phyloP scores from a whole-genome alignment of 2,888 invertebrate genomes.

The Torymus aiolomorphi region DNA sequence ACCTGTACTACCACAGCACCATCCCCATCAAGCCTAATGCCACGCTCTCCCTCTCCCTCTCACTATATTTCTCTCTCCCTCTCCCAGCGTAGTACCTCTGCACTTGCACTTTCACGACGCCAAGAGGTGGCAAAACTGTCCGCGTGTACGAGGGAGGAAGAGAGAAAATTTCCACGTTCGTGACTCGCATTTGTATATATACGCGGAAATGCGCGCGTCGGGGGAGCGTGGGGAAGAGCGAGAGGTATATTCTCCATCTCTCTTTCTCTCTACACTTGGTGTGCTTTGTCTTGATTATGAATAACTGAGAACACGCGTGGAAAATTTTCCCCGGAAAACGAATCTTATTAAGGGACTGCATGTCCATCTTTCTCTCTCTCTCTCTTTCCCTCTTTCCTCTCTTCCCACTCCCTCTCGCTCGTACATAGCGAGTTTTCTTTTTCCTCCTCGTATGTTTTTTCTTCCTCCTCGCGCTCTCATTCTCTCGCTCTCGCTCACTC shows the following conservation, averaged over 20 bases:
- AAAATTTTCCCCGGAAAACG: slow-evolving; percentile 50
- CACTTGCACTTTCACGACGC: not conserved
- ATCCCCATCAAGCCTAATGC: too few species aligned
- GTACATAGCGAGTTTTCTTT: not conserved
- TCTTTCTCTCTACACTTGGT: too few species aligned
- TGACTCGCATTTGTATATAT: slow-evolving; percentile 37
- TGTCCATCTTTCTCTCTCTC: not conserved
- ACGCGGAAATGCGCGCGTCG: not conserved
- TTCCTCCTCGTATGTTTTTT: slow-evolving; percentile 1
- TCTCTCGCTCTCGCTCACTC: not conserved
- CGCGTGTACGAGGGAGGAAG: not conserved
- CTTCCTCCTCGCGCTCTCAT: not conserved
- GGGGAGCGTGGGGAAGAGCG: not conserved
- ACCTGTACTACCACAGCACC: not conserved
- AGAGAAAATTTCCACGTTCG: slow-evolving; percentile 41
- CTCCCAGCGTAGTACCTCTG: not conserved
- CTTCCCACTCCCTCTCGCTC: slow-evolving; percentile 11
- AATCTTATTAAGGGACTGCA: slow-evolving; percentile 47
- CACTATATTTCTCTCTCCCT: too few species aligned
- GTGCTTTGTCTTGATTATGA: slow-evolving; percentile 53
- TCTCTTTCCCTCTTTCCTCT: not conserved
- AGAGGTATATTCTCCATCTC: slow-evolving; percentile 8
- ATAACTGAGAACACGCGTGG: slow-evolving; percentile 52
- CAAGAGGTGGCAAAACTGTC: not conserved
- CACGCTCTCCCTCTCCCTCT: too few species aligned